A percentile compares a stretch with the other conserved stretches of the same genome.
Conservation (phyloP, 64 coral and sea anemone species). For the Stichodactyla helianthus region DNA sequence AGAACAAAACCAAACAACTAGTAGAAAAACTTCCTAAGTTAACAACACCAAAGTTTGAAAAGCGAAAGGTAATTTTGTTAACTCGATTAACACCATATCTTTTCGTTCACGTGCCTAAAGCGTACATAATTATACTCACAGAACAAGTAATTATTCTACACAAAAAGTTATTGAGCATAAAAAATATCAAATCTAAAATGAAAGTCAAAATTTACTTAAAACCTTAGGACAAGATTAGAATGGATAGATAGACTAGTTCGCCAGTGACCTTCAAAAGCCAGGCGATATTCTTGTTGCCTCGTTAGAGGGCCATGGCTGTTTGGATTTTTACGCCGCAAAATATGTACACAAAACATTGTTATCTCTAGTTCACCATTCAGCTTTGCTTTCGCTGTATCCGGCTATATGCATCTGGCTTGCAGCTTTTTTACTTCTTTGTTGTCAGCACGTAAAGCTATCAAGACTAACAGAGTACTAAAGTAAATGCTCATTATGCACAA, state of each 20-base stretch:
- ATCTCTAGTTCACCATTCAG: conserved; percentile 13
- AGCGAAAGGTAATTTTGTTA: neutral
- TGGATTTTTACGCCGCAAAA: neutral
- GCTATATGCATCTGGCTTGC: conserved; percentile 18
- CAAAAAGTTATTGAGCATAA: neutral
- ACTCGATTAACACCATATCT: neutral
- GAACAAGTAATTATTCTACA: neutral
- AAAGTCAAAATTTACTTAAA: neutral
- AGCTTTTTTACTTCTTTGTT: conserved; percentile 28
- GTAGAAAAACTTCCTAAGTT: neutral
- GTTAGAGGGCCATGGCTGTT: neutral
- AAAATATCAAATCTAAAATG: neutral
- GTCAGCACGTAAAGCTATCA: conserved; percentile 14
- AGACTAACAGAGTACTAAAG: neutral
- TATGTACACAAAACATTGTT: conserved; percentile 16
- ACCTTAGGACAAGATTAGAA: neutral
- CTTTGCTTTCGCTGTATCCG: conserved; percentile 4
- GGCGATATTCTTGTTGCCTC: neutral
- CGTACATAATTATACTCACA: neutral
- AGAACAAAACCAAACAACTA: neutral
- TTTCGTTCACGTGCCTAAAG: neutral
- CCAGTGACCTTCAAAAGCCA: too few relatives aligned
- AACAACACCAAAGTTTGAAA: neutral
- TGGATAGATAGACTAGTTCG: neutral
- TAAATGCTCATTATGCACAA: neutral